Conservation (phyloP, 2,888 invertebrate species). For the Hemicrepidius hirtus region DNA sequence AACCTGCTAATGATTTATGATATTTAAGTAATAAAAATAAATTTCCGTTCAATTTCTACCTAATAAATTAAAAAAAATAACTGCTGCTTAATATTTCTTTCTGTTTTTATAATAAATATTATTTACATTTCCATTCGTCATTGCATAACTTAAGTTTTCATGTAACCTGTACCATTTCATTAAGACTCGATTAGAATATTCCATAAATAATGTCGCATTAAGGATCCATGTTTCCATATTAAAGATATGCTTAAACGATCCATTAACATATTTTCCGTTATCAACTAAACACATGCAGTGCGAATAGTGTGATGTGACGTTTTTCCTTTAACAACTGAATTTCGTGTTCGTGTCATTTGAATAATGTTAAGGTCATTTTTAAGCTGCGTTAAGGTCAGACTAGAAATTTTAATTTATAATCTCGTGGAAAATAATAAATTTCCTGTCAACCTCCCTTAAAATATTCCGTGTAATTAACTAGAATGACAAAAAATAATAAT, state of each 20-base stretch:
- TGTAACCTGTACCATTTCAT: no score
- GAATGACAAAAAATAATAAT: slow-evolving; percentile 55
- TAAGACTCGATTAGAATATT: slow-evolving; percentile 2
- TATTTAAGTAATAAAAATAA: no score
- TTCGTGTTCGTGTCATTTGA: neutral
- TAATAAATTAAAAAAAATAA: no score
- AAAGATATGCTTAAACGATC: slow-evolving; percentile 20
- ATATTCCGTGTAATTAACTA: slow-evolving; percentile 54
- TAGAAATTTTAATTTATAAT: slow-evolving; percentile 48
- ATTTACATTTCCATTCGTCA: no score
- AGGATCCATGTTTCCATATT: slow-evolving; percentile 1
- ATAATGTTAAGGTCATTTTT: slow-evolving; percentile 24
- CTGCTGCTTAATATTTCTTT: no score
- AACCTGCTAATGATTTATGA: no score
- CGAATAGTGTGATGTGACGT: slow-evolving; percentile 17
- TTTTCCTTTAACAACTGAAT: slow-evolving; percentile 29
- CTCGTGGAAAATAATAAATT: slow-evolving; percentile 36
- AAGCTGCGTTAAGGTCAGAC: slow-evolving; percentile 19
- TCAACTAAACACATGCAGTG: slow-evolving; percentile 11
- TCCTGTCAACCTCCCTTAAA: slow-evolving; percentile 47
- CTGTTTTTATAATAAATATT: no score
- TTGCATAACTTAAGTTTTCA: no score
- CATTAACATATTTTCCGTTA: slow-evolving; percentile 29
- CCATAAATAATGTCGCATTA: slow-evolving; percentile 13
- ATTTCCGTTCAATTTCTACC: no score